Evolutionary conservation across 2,113 vertebrate genomes (phyloP).

Genomic region (Hemiscyllium ocellatum): DNA sequence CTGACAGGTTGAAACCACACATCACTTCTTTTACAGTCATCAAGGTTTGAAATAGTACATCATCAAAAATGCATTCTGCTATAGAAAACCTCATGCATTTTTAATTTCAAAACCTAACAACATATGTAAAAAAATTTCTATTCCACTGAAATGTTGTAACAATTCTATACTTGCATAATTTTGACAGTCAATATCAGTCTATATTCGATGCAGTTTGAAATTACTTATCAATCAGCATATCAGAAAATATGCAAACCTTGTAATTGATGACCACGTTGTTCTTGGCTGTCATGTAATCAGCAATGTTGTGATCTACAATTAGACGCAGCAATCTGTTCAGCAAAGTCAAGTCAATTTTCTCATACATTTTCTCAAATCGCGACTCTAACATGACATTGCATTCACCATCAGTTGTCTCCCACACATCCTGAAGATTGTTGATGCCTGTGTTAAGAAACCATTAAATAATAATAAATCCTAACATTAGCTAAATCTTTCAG

Average conservation of each 20-base stretch:
- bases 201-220: neutral
- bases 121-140: no score
- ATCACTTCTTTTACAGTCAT: neutral
- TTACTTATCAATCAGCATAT: neutral
- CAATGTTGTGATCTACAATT: slow-evolving; percentile 98
- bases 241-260: slow-evolving; percentile 63
- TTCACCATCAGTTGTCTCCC: slow-evolving; percentile 93
- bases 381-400: slow-evolving; percentile 99
- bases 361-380: slow-evolving; percentile 98
- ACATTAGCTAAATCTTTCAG: neutral
- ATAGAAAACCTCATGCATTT: no score
- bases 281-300: slow-evolving; percentile 99
- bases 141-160: neutral
- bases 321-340: slow-evolving; percentile 94
- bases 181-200: neutral
- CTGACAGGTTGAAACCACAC: neutral
- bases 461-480: neutral
- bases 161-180: neutral
- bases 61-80: no score
- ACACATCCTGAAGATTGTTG: slow-evolving; percentile 96
- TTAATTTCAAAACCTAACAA: no score
- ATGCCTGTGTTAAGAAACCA: slow-evolving; percentile 64
- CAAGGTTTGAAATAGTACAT: neutral
- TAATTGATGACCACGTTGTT: slow-evolving; percentile 99
- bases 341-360: slow-evolving; percentile 95